Conservation (phyloP, 2,888 invertebrate species). For the Rhingia rostrata region DNA sequence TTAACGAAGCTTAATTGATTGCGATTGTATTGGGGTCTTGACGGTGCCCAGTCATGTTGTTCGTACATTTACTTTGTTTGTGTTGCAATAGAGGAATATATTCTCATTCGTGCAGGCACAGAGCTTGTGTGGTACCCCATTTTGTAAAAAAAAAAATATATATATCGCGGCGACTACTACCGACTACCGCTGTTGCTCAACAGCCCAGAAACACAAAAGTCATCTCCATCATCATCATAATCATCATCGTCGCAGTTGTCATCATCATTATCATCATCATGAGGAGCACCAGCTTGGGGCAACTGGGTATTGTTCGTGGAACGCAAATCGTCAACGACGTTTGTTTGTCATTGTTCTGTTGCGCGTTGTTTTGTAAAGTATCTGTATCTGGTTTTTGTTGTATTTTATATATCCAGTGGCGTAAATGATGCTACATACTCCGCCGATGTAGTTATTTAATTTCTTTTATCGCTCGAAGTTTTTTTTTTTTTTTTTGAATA, state of each 20-base stretch:
- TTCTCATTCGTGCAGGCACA: constrained; percentile 57
- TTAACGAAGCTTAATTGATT: constrained; percentile 84
- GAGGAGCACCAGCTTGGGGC: constrained; percentile 45
- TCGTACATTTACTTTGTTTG: constrained; percentile 42
- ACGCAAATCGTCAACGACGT: constrained; percentile 66
- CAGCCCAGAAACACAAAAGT: constrained; percentile 60
- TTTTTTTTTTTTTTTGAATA: constrained; percentile 63
- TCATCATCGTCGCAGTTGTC: constrained; percentile 47
- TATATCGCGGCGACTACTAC: constrained; percentile 41
- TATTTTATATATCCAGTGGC: constrained; percentile 52
- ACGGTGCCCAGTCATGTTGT: constrained; percentile 61
- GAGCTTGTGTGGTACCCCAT: constrained; percentile 61
- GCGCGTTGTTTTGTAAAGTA: constrained; percentile 63
- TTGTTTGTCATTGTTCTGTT: constrained; percentile 67
- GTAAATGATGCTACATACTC: constrained; percentile 74
- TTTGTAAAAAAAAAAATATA: constrained; percentile 42
- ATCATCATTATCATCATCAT: constrained; percentile 26
- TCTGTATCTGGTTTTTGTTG: constrained; percentile 61
- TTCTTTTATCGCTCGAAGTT: constrained; percentile 10
- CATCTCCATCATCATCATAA: constrained; percentile 64
- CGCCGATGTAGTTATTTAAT: constrained; percentile 65
- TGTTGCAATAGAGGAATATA: constrained; percentile 58
- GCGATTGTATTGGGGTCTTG: constrained; percentile 79
- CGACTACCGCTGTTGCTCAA: constrained; percentile 54
- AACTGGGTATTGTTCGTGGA: constrained; percentile 65